phyloP scores from a whole-genome alignment of 2,797 vertebrate genomes.

The Pantherophis alleghaniensis region DNA sequence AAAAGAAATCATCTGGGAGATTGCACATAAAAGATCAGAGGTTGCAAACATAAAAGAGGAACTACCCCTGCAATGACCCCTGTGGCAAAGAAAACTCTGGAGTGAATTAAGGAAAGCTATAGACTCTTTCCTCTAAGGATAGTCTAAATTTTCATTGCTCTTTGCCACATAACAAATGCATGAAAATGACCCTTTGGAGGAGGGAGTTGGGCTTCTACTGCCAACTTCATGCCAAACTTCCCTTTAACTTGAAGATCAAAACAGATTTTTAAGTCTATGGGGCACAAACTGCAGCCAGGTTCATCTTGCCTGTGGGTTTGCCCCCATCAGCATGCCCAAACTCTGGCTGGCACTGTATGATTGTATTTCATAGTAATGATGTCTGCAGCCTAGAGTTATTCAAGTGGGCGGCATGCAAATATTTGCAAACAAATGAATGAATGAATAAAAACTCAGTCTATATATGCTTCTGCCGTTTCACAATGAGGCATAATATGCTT shows the following conservation, averaged over 20 bases:
- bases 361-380: not conserved
- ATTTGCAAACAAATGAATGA: not conserved
- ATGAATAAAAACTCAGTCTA: not conserved
- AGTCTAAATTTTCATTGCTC: not conserved
- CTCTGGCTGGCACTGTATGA: not conserved
- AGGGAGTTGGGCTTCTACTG: not conserved
- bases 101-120: conserved; percentile 2
- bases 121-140: not conserved
- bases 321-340: not conserved
- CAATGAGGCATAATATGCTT: not conserved
- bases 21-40: conserved; percentile 16
- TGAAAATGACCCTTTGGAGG: not conserved
- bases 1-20: conserved; percentile 4
- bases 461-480: not conserved
- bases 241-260: not conserved
- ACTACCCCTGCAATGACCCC: conserved; percentile 10
- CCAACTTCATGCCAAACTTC: not conserved
- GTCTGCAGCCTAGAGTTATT: not conserved
- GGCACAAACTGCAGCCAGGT: not conserved
- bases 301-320: not conserved
- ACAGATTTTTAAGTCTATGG: not conserved
- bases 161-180: not conserved
- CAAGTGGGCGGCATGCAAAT: not conserved
- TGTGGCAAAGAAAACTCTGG: conserved; percentile 14
- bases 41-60: conserved; percentile 14